These are phyloP conservation scores for Menidia menidia DNA, from an alignment of 2,797 vertebrate genomes.

Conservation along the genomic window DNA sequence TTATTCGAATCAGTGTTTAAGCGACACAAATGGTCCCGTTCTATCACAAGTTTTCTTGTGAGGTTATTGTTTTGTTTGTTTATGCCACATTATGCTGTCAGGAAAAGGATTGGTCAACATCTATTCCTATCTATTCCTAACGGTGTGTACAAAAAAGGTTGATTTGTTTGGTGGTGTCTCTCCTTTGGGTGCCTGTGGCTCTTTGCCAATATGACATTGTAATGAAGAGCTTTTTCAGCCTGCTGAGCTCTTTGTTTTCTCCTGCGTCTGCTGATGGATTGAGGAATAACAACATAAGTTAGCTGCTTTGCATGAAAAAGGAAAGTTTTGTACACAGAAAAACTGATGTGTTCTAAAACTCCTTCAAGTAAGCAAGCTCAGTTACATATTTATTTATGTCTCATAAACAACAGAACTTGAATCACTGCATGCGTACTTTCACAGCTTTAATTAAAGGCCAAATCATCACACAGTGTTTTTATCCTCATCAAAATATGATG, in stretches of 20 bases:
- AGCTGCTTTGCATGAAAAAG: conserved; percentile 8
- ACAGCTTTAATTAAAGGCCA: neutral
- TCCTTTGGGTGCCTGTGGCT: conserved; percentile 3
- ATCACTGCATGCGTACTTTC: neutral
- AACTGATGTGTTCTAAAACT: neutral
- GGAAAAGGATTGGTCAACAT: neutral
- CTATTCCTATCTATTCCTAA: neutral
- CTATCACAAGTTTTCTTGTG: neutral
- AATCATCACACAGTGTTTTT: neutral
- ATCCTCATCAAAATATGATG: neutral
- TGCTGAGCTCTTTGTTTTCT: conserved; percentile 11
- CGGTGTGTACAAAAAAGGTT: neutral
- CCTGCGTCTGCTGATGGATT: neutral
- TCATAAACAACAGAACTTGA: neutral
- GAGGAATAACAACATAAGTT: conserved; percentile 3
- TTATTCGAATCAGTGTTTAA: conserved; percentile 8
- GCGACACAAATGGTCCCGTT: conserved; percentile 7
- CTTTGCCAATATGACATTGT: conserved; percentile 16
- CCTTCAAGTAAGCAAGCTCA: neutral
- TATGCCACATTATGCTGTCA: neutral
- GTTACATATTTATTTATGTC: neutral
- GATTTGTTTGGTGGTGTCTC: neutral
- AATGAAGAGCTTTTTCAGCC: conserved; percentile 1
- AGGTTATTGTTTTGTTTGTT: neutral
- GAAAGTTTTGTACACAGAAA: conserved; percentile 1